Conservation (phyloP, 1,140 invertebrate species). For the Ooceraea biroi region DNA sequence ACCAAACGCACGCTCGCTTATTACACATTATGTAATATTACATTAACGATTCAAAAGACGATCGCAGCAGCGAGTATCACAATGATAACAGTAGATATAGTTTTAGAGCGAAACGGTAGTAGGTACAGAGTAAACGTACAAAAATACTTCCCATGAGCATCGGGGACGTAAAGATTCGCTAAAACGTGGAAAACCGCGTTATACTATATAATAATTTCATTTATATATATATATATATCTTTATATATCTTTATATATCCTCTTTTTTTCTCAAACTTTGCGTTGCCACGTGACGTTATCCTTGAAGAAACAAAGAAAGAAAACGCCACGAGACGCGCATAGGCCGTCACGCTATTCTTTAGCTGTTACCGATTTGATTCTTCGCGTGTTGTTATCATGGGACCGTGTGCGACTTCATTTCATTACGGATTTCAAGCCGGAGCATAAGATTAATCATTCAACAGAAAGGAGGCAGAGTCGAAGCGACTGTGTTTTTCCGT, state of each 20-base stretch:
- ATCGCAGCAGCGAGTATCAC: conserved; percentile 79
- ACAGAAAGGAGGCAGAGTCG: not conserved
- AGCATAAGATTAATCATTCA: not conserved
- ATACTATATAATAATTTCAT: conserved; percentile 63
- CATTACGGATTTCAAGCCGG: not conserved
- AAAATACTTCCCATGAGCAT: conserved; percentile 83
- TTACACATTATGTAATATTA: conserved; percentile 70
- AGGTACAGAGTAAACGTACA: conserved; percentile 83
- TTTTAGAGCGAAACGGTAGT: conserved; percentile 80
- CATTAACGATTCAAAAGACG: conserved; percentile 74
- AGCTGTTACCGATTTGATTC: conserved; percentile 73
- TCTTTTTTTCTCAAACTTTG: conserved; percentile 65
- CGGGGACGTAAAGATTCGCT: conserved; percentile 76
- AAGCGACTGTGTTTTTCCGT: not conserved
- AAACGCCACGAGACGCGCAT: conserved; percentile 67
- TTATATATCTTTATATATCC: conserved; percentile 34
- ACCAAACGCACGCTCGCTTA: conserved; percentile 65
- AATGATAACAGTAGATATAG: conserved; percentile 82
- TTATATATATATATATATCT: conserved; percentile 55
- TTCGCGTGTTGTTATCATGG: conserved; percentile 47
- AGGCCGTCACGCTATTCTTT: conserved; percentile 75
- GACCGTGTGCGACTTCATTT: conserved; percentile 72
- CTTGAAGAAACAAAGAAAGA: conserved; percentile 20
- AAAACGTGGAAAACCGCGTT: conserved; percentile 76
- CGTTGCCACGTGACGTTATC: conserved; percentile 58